These are phyloP conservation scores for Brachionus paranguensis DNA, from an alignment of 1,140 invertebrate genomes.

Conservation along the genomic window DNA sequence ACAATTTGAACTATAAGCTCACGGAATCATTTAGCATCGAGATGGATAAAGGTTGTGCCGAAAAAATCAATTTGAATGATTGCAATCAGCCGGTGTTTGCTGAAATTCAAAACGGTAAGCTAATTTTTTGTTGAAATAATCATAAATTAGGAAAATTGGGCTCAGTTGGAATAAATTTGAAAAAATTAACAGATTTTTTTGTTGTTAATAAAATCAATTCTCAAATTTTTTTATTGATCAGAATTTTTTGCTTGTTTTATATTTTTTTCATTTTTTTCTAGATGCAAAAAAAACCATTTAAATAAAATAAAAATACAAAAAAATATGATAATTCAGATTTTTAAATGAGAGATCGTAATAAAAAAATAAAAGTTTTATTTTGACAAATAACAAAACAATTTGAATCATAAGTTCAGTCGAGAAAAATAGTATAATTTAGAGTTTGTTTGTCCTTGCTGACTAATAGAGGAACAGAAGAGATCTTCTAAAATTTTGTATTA, in stretches of 20 bases:
- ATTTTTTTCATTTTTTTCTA: no score
- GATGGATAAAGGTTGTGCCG: not conserved
- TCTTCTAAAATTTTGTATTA: not conserved
- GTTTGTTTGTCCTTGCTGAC: no score
- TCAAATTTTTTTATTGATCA: not conserved
- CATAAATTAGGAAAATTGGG: not conserved
- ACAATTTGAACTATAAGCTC: not conserved
- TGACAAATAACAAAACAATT: no score
- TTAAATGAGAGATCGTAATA: no score
- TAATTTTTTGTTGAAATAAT: not conserved
- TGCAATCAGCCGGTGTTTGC: not conserved
- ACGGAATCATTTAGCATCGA: not conserved
- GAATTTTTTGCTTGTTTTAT: no score
- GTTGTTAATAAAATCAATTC: not conserved
- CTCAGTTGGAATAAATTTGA: not conserved
- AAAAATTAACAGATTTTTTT: not conserved
- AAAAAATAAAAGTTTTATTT: no score
- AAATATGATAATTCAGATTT: no score
- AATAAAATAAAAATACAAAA: no score
- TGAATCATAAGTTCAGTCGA: no score
- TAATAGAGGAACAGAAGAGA: not conserved
- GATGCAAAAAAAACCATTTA: no score
- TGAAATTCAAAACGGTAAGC: slow-evolving; percentile 33
- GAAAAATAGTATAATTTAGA: no score
- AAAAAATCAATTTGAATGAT: not conserved